Base-by-base conservation (phyloP, 2,113 vertebrate species). In the Turnix velox region DNA sequence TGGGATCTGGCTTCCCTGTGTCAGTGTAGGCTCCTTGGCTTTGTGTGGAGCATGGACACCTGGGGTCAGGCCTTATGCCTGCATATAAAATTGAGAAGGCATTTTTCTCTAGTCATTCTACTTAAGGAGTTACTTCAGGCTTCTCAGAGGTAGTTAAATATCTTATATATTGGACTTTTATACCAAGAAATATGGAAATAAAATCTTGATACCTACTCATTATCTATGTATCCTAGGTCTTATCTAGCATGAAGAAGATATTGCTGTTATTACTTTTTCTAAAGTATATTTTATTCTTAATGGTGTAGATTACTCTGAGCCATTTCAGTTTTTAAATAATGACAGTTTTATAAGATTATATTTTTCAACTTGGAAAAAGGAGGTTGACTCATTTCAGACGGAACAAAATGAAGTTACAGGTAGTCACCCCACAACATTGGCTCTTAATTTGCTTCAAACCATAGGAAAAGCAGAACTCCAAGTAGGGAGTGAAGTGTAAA, bases 371-470 rank as follows among this genome's bases (percentile, higher is more conserved):
- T 88, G 45, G 67, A 55, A 82, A 69, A 84, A 71, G 52, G 37
- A 69, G 48, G 14, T 25, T 75, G 1, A 4, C 3, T 54, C 92
- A 30, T 62, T 20, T 77, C 2, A 9, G 43, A 58, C 9, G 27
- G 23, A 18, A 49, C 2, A 65, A 90, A 86, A 63, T 40, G 11
- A 72, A 88, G 22, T 51, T 58, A 31, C 14, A 57, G 19, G 24
- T 28, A 73, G 74, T 37, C 33, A 86, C 69, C 48, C 65, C 51
- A 88, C 62, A 84, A 68, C 4, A 15, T 10, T 46, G 57, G 5
- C 23, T 75, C 43, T 46, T 52, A 90, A 55, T 92, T 86, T 96
- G 27, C 66, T 93, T 74, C 95, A 72, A 88, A 62, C 46, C 67
- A 27, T 7, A 94, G 48, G n/a, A 68, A 72, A 59, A 75, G 35